Evolutionary conservation across 2,888 invertebrate genomes (phyloP).

Genomic region (Emmelina monodactyla): DNA sequence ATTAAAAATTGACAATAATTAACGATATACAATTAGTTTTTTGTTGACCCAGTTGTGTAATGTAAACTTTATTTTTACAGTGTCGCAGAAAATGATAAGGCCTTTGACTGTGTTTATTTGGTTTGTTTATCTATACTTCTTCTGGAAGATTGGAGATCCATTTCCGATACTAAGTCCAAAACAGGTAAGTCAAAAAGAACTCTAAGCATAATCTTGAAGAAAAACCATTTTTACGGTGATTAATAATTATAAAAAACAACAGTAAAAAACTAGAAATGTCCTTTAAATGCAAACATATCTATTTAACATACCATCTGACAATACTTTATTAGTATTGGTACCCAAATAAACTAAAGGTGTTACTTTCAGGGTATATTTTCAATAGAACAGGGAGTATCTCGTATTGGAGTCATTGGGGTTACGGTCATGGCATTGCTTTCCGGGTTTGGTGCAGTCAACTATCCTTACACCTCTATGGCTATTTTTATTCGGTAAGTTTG

Average conservation of each 20-base stretch:
- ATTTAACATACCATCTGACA: too few relatives aligned
- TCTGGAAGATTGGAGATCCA: slow-evolving; percentile 99
- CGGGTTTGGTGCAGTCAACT: slow-evolving; percentile 99
- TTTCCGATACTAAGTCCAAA: slow-evolving; percentile 97
- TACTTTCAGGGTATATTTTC: slow-evolving; percentile 67
- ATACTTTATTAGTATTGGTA: too few relatives aligned
- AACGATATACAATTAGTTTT: neutral
- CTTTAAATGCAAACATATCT: too few relatives aligned
- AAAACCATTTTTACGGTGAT: too few relatives aligned
- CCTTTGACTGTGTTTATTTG: slow-evolving; percentile 85
- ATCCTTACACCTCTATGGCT: slow-evolving; percentile 98
- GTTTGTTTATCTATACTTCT: slow-evolving; percentile 91
- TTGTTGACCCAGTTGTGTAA: slow-evolving; percentile 13
- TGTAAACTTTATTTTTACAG: too few relatives aligned
- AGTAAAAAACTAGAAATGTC: too few relatives aligned
- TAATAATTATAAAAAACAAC: too few relatives aligned
- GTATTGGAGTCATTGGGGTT: slow-evolving; percentile 98
- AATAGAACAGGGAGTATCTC: slow-evolving; percentile 91
- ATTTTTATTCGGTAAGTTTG: slow-evolving; percentile 84
- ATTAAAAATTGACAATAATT: neutral
- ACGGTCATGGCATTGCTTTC: slow-evolving; percentile 99
- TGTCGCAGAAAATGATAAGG: slow-evolving; percentile 77
- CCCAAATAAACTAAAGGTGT: neutral
- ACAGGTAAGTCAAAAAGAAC: slow-evolving; percentile 87
- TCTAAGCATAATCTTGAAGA: too few relatives aligned